Percentiles rank a stretch among this genome's conserved stretches.
phyloP scores from a whole-genome alignment of 2,888 invertebrate species.

The Troglohyphantes excavatus region DNA sequence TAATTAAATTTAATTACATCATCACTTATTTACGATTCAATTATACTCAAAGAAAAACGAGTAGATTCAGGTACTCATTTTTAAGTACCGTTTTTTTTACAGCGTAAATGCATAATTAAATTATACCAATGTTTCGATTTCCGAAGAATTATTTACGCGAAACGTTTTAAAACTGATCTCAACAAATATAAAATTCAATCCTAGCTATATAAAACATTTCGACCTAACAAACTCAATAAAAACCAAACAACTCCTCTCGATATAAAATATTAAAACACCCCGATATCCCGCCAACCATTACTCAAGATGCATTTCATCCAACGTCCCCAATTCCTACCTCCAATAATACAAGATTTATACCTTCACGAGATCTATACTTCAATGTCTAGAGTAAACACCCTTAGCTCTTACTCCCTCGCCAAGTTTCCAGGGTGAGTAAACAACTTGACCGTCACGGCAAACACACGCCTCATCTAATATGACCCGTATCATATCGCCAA shows the following conservation, averaged over 20 bases:
- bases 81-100: no score
- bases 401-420: not conserved
- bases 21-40: no score
- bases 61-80: no score
- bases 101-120: no score
- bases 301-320: not conserved
- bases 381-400: conserved; percentile 17
- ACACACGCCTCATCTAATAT: conserved; percentile 29
- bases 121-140: no score
- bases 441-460: conserved; percentile 20
- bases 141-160: no score
- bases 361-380: not conserved
- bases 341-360: not conserved
- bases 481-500: not conserved
- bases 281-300: not conserved
- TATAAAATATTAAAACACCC: conserved; percentile 58
- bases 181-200: no score
- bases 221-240: no score
- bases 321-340: not conserved
- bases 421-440: not conserved
- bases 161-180: no score
- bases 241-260: not conserved
- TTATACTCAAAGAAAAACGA: no score
- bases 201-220: no score
- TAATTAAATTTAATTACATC: no score